A percentile compares a stretch with the other conserved stretches of the same genome.
Conservation (phyloP, 2,888 invertebrate species). For the Cephalotes varians region DNA sequence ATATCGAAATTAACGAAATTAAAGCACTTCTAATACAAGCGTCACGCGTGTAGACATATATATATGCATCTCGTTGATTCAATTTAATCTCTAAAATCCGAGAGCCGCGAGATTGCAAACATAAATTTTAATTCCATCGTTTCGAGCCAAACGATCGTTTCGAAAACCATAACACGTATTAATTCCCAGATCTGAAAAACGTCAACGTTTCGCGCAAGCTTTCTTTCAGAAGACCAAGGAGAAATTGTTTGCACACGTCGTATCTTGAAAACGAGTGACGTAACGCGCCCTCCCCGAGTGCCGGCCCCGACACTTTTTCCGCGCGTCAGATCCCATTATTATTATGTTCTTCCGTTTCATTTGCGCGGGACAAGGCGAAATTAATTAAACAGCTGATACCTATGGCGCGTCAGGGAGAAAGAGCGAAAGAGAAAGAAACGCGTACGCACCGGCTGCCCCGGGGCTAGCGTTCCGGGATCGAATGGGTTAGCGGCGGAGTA, state of each 20-base stretch:
- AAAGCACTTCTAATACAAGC: slow-evolving; percentile 23
- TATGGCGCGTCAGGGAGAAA: slow-evolving; percentile 56
- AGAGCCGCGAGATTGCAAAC: background rate
- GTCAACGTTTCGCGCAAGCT: too few species aligned
- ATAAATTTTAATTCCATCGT: background rate
- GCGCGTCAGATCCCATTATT: slow-evolving; percentile 74
- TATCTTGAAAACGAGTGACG: slow-evolving; percentile 27
- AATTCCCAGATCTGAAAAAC: background rate
- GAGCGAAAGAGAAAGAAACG: background rate
- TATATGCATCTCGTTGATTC: slow-evolving; percentile 25
- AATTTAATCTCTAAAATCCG: slow-evolving; percentile 29
- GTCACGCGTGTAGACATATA: background rate
- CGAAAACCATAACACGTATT: background rate
- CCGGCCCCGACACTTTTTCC: slow-evolving; percentile 57
- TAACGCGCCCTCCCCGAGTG: slow-evolving; percentile 38
- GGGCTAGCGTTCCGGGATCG: slow-evolving; percentile 27
- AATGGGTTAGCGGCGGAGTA: background rate
- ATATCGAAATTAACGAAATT: slow-evolving; percentile 59
- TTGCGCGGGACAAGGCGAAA: slow-evolving; percentile 79
- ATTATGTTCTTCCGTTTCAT: slow-evolving; percentile 81
- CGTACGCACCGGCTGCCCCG: slow-evolving; percentile 3
- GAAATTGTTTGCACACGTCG: background rate
- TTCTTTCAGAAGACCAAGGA: background rate
- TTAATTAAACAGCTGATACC: slow-evolving; percentile 83
- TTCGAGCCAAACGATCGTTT: background rate